Evolutionary conservation across 2,888 invertebrate species (phyloP), one percentile per base, ranked within the genome.

Genomic region (Leptopterna dolabrata): DNA sequence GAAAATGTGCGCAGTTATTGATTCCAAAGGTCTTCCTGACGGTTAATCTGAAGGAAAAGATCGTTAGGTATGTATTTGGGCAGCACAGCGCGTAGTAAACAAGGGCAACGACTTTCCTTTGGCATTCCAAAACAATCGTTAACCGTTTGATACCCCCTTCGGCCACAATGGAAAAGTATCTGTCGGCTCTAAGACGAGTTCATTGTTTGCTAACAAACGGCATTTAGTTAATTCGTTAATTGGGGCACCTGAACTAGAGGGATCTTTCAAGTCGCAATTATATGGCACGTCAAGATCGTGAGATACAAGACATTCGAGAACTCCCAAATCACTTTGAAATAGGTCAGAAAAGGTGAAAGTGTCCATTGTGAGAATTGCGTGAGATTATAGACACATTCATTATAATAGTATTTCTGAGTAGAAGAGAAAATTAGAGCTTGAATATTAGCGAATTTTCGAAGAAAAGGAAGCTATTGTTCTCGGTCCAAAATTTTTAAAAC

Each of bases 81-180:
- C 51, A 6, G 51, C n/a, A 24, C 63, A 24, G 9, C 9, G 63
- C 63, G 63, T 63, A 63, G 63, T 63, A 27, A 27, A 27, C 63
- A 63, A 63, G 63, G 63, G 63, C 63, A 63, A 63, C 19, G 63
- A 63, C 63, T 63, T 63, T 63, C 27, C 63, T 63, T 63, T 63
- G 19, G 63, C 19, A 63, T 63, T 63, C 63, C 27, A 19, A 63
- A 27, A 63, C 63, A 63, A 63, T 63, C 63, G 63, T 63, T 24
- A 63, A 24, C 63, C 63, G 63, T n/a, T 11, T 24, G 63, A 63
- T 63, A 63, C 51, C n/a, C n/a, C 51, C 51, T 51, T 51, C n/a
- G 51, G 51, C n/a, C 16, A 51, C 16, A 19, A 19, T 51, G 51
- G 51, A 36, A 51, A 51, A 51, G 51, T 51, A 51, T 51, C n/a